Evolutionary conservation across 2,113 vertebrate genomes (phyloP).

Genomic region (Sigmodon hispidus): DNA sequence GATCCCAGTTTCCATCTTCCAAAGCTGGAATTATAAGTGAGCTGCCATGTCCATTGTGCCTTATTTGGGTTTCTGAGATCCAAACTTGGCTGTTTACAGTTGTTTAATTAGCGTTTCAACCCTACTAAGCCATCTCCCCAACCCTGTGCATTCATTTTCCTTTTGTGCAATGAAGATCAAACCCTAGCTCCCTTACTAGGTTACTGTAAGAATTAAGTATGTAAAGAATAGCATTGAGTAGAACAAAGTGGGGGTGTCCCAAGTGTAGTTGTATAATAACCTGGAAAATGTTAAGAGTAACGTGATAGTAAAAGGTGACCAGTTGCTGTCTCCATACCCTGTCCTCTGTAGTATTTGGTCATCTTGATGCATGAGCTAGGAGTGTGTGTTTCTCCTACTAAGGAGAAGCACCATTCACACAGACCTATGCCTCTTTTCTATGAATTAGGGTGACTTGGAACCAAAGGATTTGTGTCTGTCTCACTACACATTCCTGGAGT

Average conservation of each 20-base stretch:
- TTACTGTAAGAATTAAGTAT: neutral
- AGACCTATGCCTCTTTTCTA: neutral
- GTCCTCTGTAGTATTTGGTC: neutral
- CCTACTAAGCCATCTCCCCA: neutral
- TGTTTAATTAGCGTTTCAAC: neutral
- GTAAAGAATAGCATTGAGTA: neutral
- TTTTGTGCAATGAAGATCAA: neutral
- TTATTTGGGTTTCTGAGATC: neutral
- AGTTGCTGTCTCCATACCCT: neutral
- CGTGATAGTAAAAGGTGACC: neutral
- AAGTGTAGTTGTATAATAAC: neutral
- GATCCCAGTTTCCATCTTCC: neutral
- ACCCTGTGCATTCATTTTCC: neutral
- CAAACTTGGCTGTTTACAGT: neutral
- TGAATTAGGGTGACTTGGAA: neutral
- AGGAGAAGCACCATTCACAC: neutral
- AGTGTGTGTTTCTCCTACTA: neutral
- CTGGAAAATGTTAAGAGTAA: neutral
- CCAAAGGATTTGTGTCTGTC: neutral
- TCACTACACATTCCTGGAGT: neutral
- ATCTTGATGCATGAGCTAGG: neutral
- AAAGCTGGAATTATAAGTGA: neutral
- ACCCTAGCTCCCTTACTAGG: neutral
- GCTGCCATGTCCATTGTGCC: neutral
- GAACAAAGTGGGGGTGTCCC: neutral